Conservation (phyloP, 1,140 invertebrate species). For the Caerostris extrusa region DNA sequence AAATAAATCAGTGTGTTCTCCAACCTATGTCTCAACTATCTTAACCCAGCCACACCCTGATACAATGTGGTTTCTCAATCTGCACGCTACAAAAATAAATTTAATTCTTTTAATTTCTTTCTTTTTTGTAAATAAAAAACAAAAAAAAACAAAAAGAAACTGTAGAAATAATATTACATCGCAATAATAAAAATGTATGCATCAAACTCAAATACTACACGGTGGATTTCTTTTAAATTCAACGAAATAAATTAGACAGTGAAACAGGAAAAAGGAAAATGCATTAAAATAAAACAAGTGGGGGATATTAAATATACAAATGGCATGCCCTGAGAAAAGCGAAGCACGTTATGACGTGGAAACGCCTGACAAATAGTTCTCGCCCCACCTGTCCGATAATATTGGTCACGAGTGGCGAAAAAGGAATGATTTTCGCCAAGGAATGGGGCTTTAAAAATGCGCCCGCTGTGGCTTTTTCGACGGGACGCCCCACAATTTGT, state of each 20-base stretch:
- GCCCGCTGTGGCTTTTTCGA: conserved; percentile 53
- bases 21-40: too few species aligned
- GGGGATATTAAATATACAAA: conserved; percentile 47
- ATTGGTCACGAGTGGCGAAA: conserved; percentile 46
- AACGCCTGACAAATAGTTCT: conserved; percentile 56
- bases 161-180: too few species aligned
- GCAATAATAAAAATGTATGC: too few species aligned
- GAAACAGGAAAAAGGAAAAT: not conserved
- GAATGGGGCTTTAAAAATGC: conserved; percentile 57
- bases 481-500: conserved; percentile 49
- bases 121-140: too few species aligned
- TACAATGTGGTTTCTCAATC: too few species aligned
- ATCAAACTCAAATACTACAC: too few species aligned
- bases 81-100: too few species aligned
- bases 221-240: too few species aligned
- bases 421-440: conserved; percentile 36
- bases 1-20: too few species aligned
- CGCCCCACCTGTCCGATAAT: conserved; percentile 15
- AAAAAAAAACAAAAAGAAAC: too few species aligned
- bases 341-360: conserved; percentile 32
- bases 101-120: too few species aligned
- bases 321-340: not conserved
- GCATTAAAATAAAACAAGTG: conserved; percentile 13
- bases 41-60: too few species aligned
- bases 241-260: not conserved